A percentile compares a stretch with the other conserved stretches of the same genome.
These are phyloP conservation scores for Peucedramus taeniatus DNA, from an alignment of 2,113 vertebrate genomes.

Conservation along the genomic window DNA sequence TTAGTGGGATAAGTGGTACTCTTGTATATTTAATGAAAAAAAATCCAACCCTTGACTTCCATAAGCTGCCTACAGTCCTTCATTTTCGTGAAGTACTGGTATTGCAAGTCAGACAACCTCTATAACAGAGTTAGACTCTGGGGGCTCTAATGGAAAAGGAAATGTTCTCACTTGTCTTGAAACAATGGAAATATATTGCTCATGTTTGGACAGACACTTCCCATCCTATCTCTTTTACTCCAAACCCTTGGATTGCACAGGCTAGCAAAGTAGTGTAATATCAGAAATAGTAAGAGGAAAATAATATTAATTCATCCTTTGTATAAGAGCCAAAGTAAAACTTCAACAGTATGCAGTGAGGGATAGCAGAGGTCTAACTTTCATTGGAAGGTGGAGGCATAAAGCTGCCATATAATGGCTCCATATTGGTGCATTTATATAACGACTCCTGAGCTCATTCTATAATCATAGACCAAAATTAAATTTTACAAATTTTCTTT, in stretches of 20 bases:
- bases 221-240: background rate
- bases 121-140: background rate
- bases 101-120: background rate
- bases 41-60: background rate
- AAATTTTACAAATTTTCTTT: background rate
- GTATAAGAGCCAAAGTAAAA: background rate
- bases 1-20: background rate
- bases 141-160: background rate
- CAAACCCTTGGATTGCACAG: background rate
- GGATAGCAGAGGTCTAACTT: background rate
- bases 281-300: conserved; percentile 8
- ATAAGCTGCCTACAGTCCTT: background rate
- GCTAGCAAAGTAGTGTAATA: background rate
- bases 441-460: background rate
- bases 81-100: background rate
- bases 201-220: background rate
- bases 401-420: background rate
- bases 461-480: background rate
- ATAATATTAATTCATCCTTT: background rate
- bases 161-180: conserved; percentile 7
- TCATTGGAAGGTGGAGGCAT: background rate
- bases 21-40: background rate
- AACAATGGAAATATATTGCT: conserved; percentile 6
- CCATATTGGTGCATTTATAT: background rate
- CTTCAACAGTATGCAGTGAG: background rate